phyloP scores from a whole-genome alignment of 53 echinoderm and acorn worm species.

The Hippasteria phrygiana region DNA sequence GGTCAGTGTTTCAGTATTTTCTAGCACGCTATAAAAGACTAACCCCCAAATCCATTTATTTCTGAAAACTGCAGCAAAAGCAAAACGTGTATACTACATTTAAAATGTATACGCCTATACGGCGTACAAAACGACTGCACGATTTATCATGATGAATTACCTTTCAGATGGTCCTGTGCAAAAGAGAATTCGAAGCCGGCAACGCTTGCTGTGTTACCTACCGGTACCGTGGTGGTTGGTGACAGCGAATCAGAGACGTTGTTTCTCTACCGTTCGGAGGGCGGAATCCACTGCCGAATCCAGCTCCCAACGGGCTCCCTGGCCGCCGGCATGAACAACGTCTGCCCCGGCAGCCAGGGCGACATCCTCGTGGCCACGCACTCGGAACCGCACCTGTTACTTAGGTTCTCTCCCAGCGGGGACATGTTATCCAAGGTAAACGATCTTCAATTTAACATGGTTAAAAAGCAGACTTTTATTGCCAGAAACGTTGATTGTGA shows the following conservation, averaged over 20 bases:
- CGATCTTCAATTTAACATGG: no score
- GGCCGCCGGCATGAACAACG: slow-evolving; percentile 25
- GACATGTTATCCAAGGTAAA: no score
- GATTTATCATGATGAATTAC: not conserved
- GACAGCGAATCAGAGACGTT: not conserved
- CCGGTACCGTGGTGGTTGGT: slow-evolving; percentile 6
- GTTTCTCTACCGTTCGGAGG: slow-evolving; percentile 18
- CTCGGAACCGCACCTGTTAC: not conserved
- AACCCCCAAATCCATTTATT: no score
- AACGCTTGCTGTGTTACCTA: not conserved
- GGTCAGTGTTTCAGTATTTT: no score
- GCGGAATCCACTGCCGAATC: not conserved
- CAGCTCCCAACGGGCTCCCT: not conserved
- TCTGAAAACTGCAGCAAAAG: no score
- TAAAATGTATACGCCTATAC: no score
- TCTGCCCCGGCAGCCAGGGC: not conserved
- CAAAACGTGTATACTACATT: no score
- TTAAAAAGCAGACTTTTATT: no score
- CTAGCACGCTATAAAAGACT: no score
- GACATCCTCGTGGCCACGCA: slow-evolving; percentile 40
- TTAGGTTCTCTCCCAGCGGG: not conserved
- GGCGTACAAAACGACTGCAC: not conserved
- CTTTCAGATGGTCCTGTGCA: slow-evolving; percentile 11
- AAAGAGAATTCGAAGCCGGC: not conserved
- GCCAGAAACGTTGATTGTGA: no score